These are phyloP conservation scores for Tryphoninae sp. DNA, from an alignment of 2,888 invertebrate genomes.

Conservation along the genomic window DNA sequence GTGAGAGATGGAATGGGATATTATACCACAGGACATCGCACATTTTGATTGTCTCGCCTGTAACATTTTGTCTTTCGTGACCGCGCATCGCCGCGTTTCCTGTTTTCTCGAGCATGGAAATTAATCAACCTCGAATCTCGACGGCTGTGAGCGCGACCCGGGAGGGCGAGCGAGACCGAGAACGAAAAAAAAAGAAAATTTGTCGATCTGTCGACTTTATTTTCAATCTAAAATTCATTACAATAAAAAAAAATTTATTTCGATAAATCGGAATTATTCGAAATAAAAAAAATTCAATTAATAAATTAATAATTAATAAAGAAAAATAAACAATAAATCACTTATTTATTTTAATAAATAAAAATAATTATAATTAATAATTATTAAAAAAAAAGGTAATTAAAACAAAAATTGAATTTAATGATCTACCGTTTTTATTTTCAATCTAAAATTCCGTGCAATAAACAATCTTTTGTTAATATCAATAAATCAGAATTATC, in stretches of 20 bases:
- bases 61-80: slow-evolving; percentile 71
- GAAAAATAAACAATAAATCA: neutral
- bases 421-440: too few relatives aligned
- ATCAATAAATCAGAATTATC: neutral
- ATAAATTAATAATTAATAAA: neutral
- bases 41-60: slow-evolving; percentile 31
- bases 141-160: slow-evolving; percentile 7
- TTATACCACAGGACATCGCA: slow-evolving; percentile 8
- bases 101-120: slow-evolving; percentile 79
- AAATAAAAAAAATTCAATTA: neutral
- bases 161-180: neutral
- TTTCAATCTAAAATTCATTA: too few relatives aligned
- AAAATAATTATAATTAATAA: too few relatives aligned
- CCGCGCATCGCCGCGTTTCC: slow-evolving; percentile 75
- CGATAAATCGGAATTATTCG: neutral
- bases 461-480: neutral
- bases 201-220: too few relatives aligned
- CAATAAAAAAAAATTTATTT: neutral
- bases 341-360: too few relatives aligned
- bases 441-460: neutral
- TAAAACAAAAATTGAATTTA: neutral
- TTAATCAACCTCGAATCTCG: slow-evolving; percentile 76
- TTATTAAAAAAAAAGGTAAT: neutral
- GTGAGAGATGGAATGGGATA: slow-evolving; percentile 26
- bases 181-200: neutral